These are phyloP conservation scores for Thymelicus sylvestris DNA, from an alignment of 2,888 invertebrate species.

Conservation along the genomic window DNA sequence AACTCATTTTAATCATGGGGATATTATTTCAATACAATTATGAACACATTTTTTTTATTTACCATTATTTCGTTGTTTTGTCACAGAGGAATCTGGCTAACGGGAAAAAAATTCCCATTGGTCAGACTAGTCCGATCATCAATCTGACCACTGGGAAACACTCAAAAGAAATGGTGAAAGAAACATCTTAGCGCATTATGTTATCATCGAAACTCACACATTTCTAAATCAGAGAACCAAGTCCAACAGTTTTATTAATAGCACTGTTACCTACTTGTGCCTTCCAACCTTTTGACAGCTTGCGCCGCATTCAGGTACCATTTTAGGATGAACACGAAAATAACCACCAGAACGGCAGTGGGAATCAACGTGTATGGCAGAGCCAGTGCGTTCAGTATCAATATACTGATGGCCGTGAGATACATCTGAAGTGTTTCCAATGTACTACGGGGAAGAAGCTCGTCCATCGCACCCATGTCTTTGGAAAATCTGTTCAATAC, in stretches of 20 bases:
- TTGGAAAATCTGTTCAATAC: conserved; percentile 92
- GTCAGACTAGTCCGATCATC: too few relatives aligned
- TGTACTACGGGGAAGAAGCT: conserved; percentile 87
- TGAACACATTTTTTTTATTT: too few relatives aligned
- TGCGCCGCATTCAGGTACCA: conserved; percentile 90
- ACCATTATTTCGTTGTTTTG: too few relatives aligned
- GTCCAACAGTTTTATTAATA: not conserved
- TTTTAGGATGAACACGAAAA: conserved; percentile 87
- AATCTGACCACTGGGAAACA: too few relatives aligned
- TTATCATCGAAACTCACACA: too few relatives aligned
- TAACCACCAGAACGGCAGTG: conserved; percentile 65
- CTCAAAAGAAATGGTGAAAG: too few relatives aligned
- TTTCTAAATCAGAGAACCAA: too few relatives aligned
- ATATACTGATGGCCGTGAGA: conserved; percentile 64
- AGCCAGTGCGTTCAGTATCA: conserved; percentile 70
- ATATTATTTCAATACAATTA: too few relatives aligned
- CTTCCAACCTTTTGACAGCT: conserved; percentile 89
- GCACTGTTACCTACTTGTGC: conserved; percentile 83
- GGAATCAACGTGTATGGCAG: conserved; percentile 75
- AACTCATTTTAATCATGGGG: too few relatives aligned
- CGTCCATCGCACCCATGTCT: conserved; percentile 92
- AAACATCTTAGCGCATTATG: too few relatives aligned
- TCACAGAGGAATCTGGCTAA: too few relatives aligned
- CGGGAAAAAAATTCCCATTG: too few relatives aligned
- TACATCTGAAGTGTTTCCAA: conserved; percentile 86